These are phyloP conservation scores for Torymus aiolomorphi DNA, from an alignment of 2,888 invertebrate species.

Conservation along the genomic window DNA sequence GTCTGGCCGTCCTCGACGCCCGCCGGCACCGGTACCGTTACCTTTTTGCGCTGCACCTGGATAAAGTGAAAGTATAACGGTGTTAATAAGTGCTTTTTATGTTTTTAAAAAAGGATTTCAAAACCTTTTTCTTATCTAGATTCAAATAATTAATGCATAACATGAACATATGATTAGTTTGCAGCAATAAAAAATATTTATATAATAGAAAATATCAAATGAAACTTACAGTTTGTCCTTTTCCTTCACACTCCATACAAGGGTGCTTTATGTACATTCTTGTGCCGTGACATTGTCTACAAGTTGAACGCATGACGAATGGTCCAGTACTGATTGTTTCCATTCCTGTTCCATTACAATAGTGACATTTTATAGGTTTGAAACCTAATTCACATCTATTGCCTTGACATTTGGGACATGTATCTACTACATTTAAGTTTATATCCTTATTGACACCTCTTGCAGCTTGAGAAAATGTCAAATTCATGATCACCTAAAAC, in stretches of 20 bases:
- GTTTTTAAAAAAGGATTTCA: no score
- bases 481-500: constrained; percentile 86
- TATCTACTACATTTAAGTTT: constrained; percentile 92
- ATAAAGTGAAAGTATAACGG: constrained; percentile 15
- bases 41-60: constrained; percentile 88
- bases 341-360: constrained; percentile 98
- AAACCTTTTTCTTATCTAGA: no score
- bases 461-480: constrained; percentile 95
- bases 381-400: constrained; percentile 93
- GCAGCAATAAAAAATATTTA: neutral
- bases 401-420: constrained; percentile 93
- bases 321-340: constrained; percentile 94
- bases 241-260: constrained; percentile 94
- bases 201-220: constrained; percentile 2
- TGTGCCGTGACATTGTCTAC: constrained; percentile 92
- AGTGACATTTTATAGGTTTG: constrained; percentile 90
- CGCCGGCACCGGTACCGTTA: constrained; percentile 96
- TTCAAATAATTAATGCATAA: constrained; percentile 2
- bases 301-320: constrained; percentile 97
- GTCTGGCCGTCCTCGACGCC: constrained; percentile 99
- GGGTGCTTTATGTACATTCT: constrained; percentile 92
- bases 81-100: neutral
- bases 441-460: constrained; percentile 96
- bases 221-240: constrained; percentile 86
- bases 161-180: neutral